Evolutionary conservation across 2,888 invertebrate genomes (phyloP).

Genomic region (Ferdinandea cuprea): DNA sequence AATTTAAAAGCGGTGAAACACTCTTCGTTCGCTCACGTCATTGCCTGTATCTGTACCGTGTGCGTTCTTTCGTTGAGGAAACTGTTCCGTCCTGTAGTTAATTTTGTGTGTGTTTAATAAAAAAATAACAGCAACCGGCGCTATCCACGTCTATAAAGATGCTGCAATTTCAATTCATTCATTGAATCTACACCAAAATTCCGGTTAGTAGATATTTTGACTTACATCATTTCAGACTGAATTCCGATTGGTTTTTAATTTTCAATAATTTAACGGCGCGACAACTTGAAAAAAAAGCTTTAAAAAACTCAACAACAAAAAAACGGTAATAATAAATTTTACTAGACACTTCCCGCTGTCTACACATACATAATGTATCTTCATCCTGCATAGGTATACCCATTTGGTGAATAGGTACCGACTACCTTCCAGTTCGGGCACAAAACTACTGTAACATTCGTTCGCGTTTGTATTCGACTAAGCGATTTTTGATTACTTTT

Average conservation of each 20-base stretch:
- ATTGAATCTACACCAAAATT: no score
- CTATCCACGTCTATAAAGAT: no score
- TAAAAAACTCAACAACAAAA: slow-evolving; percentile 4
- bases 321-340: slow-evolving; percentile 21
- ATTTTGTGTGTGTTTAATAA: no score
- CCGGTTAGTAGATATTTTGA: not conserved
- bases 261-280: slow-evolving; percentile 42
- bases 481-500: slow-evolving; percentile 84
- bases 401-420: not conserved
- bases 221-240: slow-evolving; percentile 1
- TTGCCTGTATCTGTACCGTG: no score
- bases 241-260: slow-evolving; percentile 69
- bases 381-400: not conserved
- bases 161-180: no score
- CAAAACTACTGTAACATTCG: slow-evolving; percentile 62
- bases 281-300: slow-evolving; percentile 11
- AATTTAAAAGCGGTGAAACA: no score
- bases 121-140: no score
- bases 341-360: slow-evolving; percentile 9
- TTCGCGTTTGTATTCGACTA: slow-evolving; percentile 79
- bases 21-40: no score
- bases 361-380: not conserved
- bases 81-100: no score
- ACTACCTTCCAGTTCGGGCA: slow-evolving; percentile 46
- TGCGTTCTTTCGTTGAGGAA: no score